A percentile compares a stretch with the other conserved stretches of the same genome.
These are phyloP conservation scores for Falco columbarius DNA, from an alignment of 2,797 vertebrate species.

Conservation along the genomic window DNA sequence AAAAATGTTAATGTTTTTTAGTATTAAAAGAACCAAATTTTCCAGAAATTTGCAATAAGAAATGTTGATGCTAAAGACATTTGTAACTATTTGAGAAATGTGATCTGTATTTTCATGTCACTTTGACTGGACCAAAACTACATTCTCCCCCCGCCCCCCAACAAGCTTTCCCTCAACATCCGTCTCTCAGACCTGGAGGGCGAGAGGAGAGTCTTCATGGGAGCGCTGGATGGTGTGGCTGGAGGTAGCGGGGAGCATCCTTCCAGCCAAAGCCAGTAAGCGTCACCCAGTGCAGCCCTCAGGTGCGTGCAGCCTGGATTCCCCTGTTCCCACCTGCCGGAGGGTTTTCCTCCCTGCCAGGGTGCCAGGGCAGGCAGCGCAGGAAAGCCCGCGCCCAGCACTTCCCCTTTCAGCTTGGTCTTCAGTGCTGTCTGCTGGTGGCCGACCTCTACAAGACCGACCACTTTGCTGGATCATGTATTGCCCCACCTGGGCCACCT, in stretches of 20 bases:
- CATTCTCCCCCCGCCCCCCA: background rate
- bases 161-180: background rate
- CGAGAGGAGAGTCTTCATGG: background rate
- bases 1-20: background rate
- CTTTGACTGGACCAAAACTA: background rate
- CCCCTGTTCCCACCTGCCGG: background rate
- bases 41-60: background rate
- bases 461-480: accelerated
- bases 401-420: constrained; percentile 72
- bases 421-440: background rate
- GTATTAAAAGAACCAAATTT: background rate
- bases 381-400: constrained; percentile 66
- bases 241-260: accelerated
- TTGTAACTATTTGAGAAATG: background rate
- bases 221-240: background rate
- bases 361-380: constrained; percentile 27
- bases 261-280: background rate
- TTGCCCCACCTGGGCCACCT: background rate
- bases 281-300: background rate
- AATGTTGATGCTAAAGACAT: background rate
- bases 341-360: constrained; percentile 62
- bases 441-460: background rate
- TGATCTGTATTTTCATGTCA: background rate
- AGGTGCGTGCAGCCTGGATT: background rate
- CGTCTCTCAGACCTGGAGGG: background rate